Base-by-base conservation (phyloP, 2,797 vertebrate genomes). In the Carcharodon carcharias region DNA sequence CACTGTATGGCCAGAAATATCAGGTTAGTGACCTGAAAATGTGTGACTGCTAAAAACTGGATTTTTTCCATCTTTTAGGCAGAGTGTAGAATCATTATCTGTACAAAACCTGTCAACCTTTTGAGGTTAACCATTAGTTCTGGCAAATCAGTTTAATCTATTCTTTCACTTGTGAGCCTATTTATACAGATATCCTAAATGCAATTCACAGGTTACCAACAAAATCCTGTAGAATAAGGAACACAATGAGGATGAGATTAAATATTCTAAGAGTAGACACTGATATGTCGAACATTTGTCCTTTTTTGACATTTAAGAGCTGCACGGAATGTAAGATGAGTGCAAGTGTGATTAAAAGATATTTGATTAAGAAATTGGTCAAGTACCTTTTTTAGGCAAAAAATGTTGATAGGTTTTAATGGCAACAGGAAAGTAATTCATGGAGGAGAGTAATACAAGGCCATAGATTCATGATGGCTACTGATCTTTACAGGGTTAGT, bases 1-100 rank as follows among this genome's bases (percentile, higher is more conserved):
- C 97, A 96, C 97, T 97, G 97, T 88, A 28, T 97, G 97, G 97
- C 97, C 96, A 96, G 26, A 18, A 96, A 95, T 71, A 40, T 93
- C 61, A 93, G 1, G n/a, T 91, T 16, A 58, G 88, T 40, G 40
- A 93, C 21, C n/a, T 93, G n/a, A 93, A 93, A 65, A 45, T 67
- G 21, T 26, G 61, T 23, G n/a, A 65, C 35, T 93, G 61, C 40
- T 0, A 18, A 61, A n/a, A 35, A 91, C 16, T 6, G 58, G 35
- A 91, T n/a, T 91, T 61, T 91, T 56, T 12, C 6, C 50, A 54
- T 54, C 50, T 26, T 73, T 28, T 56, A 61, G 28, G n/a, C 16
- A 40, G 18, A 45, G 61, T 65, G 21, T 7, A 67, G n/a, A 63
- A 54, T n/a, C 35, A 45, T 93, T 63, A 63, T 56, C 16, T 65